Evolutionary conservation across 2,113 vertebrate genomes (phyloP).

Genomic region (Pristiophorus japonicus): DNA sequence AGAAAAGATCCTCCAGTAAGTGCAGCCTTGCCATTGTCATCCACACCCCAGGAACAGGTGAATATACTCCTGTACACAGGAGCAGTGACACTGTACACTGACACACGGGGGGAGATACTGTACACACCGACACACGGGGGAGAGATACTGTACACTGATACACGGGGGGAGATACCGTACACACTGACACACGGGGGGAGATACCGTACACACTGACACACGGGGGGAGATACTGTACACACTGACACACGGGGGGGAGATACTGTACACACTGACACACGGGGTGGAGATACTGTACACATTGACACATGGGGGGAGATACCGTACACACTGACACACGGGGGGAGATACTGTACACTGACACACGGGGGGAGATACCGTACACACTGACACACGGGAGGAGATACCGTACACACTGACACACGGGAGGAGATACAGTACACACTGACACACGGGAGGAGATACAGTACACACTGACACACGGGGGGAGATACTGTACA

Average conservation of each 20-base stretch:
- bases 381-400: too few relatives aligned
- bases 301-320: too few relatives aligned
- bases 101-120: too few relatives aligned
- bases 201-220: background rate
- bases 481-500: background rate
- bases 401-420: background rate
- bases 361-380: too few relatives aligned
- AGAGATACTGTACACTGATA: too few relatives aligned
- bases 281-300: too few relatives aligned
- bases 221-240: background rate
- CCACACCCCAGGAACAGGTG: background rate
- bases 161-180: too few relatives aligned
- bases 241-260: background rate
- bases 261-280: background rate
- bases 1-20: background rate
- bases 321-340: too few relatives aligned
- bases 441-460: background rate
- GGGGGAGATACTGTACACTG: too few relatives aligned
- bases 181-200: too few relatives aligned
- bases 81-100: background rate
- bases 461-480: background rate
- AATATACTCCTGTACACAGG: background rate
- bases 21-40: background rate
- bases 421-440: background rate
- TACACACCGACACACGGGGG: too few relatives aligned